Base-by-base conservation (phyloP, 2,888 invertebrate genomes). In the Drosophila nr. perissopoda region DNA sequence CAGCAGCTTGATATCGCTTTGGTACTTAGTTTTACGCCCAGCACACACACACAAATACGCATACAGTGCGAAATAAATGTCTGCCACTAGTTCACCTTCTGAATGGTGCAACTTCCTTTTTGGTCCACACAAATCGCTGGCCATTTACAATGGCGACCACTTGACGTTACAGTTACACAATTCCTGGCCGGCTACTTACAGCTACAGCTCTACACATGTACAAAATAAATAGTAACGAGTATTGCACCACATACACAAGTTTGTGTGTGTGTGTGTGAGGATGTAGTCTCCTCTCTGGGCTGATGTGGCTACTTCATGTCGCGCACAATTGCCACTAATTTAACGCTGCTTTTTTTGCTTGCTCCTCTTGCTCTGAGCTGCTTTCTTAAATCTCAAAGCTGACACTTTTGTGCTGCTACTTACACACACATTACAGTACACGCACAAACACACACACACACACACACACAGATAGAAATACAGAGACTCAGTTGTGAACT, bases 381-480 rank as follows among this genome's bases (percentile, higher is more conserved):
- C 80, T 84, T 82, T 87, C 83, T 89, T 81, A 89, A 89, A 87
- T 85, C 89, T 87, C 88, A 89, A 88, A 89, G 90, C 88, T 86
- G 86, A 89, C 89, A 85, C 90, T 88, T 81, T 87, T 76, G 88
- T 82, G 89, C 73, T 84, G 82, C 87, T 87, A 84, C 84, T 89
- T 83, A 89, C 89, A 82, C 82, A 79, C 81, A 89, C 87, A 86
- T 78, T 78, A 67, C 78, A 78, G 58, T 38, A 49, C 51, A 51
- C 40, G 60, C 63, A 67, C 60, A 52, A 48, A 29, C 49, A 31
- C n/a, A 65, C 27, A 69, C 56, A 49, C 48, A 56, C 65, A 65
- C 13, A 58, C 29, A 65, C 21, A 38, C 16, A 51, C 34, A 65
- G 56, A 76, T 29, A 63, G 34, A 59, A 48, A 63, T 29, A 74